These are phyloP conservation scores for Lumbricus terrestris DNA, from an alignment of 2,888 invertebrate genomes.

Conservation along the genomic window DNA sequence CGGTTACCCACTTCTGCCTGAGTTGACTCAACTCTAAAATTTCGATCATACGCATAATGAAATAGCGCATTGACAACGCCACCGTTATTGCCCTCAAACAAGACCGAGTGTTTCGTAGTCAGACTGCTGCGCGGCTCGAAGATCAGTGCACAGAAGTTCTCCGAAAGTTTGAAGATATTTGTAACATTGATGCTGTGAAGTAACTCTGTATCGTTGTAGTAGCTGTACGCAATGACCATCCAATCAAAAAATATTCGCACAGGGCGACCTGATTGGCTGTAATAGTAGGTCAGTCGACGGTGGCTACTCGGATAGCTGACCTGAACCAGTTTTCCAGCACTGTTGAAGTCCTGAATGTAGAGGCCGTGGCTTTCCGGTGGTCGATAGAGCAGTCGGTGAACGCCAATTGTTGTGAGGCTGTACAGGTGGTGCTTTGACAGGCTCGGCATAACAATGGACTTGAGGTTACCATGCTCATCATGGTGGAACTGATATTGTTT, in stretches of 20 bases:
- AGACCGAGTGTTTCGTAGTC: conserved; percentile 48
- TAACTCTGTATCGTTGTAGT: neutral
- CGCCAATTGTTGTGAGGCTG: conserved; percentile 86
- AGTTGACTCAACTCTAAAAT: neutral
- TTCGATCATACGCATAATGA: conserved; percentile 19
- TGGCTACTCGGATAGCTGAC: conserved; percentile 81
- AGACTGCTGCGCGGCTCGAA: conserved; percentile 30
- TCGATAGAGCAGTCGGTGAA: conserved; percentile 85
- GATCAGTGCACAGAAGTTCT: conserved; percentile 14
- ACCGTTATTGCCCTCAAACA: neutral
- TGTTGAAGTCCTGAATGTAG: conserved; percentile 87
- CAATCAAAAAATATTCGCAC: conserved; percentile 28
- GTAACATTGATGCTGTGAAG: conserved; percentile 7
- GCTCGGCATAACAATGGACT: conserved; percentile 82
- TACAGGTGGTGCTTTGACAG: conserved; percentile 87
- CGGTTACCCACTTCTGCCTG: conserved; percentile 10
- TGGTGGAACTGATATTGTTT: conserved; percentile 82
- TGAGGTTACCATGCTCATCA: conserved; percentile 85
- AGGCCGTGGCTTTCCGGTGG: conserved; percentile 78
- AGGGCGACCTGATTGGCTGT: conserved; percentile 52
- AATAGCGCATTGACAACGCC: conserved; percentile 4
- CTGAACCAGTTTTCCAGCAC: conserved; percentile 82
- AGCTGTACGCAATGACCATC: conserved; percentile 21
- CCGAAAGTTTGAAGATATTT: neutral
- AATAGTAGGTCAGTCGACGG: conserved; percentile 81